Base-by-base conservation (phyloP, 2,113 vertebrate species). In the Chloropsis cyanopogon region DNA sequence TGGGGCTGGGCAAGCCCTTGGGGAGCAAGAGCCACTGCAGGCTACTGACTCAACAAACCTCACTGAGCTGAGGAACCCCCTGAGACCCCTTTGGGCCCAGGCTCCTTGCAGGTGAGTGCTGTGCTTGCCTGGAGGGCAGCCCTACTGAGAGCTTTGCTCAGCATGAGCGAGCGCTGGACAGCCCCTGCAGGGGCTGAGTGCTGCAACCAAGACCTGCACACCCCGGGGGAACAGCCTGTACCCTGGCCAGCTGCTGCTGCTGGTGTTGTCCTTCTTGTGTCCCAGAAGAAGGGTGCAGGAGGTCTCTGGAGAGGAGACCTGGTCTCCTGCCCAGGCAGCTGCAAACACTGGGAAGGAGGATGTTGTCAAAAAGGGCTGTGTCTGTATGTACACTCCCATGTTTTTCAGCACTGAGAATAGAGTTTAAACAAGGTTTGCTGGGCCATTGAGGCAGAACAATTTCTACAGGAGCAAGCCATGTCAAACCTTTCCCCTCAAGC, bases 121-220 rank as follows among this genome's bases (percentile, higher is more conserved):
- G 47, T 57, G 26, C 68, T 88, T 4, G 22, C 25, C 76, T 42
- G 50, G 12, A 78, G 44, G 8, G 20, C 47, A 2, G 1, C 24
- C 42, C 26, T 24, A 28, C n/a, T 2, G 11, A 41, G 52, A 59
- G 28, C 47, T 60, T 72, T 64, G 39, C 12, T 56, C 25, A 7
- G 24, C 6, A 2, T 9, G 56, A 41, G 24, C 0, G 0, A 64
- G 37, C 0, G 0, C 52, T 42, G 68, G 29, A 16, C 29, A 52
- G 61, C 6, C 25, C 46, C 37, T 9, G 3, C 41, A 57, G 41
- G 24, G 6, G 11, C 41, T 57, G 33, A 77, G 50, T 35, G 5
- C 39, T 14, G 49, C 73, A 46, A 3, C 10, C 9, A 35, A 11
- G 60, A 25, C 9, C 1, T 35, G 52, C 31, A 39, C 24, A 7